Evolutionary conservation across 1,140 invertebrate species (phyloP).

Genomic region (Propsilocerus akamusi): DNA sequence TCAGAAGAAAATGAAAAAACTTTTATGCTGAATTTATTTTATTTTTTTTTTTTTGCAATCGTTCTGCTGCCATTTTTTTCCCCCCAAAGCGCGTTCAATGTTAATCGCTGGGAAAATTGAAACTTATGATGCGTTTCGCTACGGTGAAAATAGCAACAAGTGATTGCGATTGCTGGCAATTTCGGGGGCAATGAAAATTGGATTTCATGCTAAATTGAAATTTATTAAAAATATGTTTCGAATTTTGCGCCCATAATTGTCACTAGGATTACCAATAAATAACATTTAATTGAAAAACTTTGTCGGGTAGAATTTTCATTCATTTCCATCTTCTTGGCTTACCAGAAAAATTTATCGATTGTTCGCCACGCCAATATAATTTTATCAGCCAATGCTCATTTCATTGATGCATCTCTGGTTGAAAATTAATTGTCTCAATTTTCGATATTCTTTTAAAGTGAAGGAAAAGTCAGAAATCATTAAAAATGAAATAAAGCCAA

Average conservation of each 20-base stretch:
- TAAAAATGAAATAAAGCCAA: too few relatives aligned
- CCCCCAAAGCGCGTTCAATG: not conserved
- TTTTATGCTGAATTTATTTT: conserved; percentile 2
- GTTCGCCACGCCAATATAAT: too few relatives aligned
- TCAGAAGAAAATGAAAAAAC: conserved; percentile 1
- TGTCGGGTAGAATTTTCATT: not conserved
- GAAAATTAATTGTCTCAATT: not conserved
- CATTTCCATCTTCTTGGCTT: too few relatives aligned
- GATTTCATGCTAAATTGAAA: not conserved
- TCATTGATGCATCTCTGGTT: not conserved
- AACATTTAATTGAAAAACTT: conserved; percentile 2
- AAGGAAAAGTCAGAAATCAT: too few relatives aligned
- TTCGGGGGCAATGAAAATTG: not conserved
- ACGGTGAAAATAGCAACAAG: not conserved
- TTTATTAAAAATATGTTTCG: not conserved
- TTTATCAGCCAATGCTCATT: too few relatives aligned
- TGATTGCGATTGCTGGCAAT: not conserved
- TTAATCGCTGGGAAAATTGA: not conserved
- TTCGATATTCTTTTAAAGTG: too few relatives aligned
- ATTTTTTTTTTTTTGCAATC: too few relatives aligned
- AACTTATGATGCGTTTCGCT: not conserved
- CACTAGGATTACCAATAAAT: not conserved
- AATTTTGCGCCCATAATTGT: too few relatives aligned
- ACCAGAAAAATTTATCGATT: too few relatives aligned
- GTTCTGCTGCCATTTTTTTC: too few relatives aligned